Evolutionary conservation across 2,797 vertebrate genomes (phyloP).

Genomic region (Gymnopithys bicolor): DNA sequence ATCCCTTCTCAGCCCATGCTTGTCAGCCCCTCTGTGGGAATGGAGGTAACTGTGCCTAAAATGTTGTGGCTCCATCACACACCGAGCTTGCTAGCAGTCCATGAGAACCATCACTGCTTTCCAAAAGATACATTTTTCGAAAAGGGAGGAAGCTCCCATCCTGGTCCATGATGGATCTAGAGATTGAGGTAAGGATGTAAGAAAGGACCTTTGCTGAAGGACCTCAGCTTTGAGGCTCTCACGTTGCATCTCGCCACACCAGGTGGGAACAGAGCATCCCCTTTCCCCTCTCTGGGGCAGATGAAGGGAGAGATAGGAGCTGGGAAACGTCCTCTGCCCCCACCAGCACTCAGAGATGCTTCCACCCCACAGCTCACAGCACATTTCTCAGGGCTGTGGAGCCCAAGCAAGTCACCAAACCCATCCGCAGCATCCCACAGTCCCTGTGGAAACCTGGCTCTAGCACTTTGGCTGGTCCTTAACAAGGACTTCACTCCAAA

Average conservation of each 20-base stretch:
- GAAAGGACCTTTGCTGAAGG: background rate
- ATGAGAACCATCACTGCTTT: background rate
- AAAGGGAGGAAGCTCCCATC: background rate
- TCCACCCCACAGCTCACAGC: rapidly evolving
- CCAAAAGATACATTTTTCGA: rapidly evolving
- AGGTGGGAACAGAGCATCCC: background rate
- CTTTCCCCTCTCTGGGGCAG: background rate
- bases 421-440: background rate
- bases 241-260: background rate
- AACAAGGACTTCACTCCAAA: background rate
- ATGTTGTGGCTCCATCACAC: background rate
- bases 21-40: background rate
- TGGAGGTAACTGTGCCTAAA: background rate
- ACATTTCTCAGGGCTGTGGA: background rate
- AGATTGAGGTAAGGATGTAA: background rate
- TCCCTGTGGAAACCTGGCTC: background rate
- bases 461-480: background rate
- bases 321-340: background rate
- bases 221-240: background rate
- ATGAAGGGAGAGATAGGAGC: background rate
- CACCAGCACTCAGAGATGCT: background rate
- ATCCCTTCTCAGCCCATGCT: background rate
- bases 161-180: background rate
- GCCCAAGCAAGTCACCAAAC: background rate
- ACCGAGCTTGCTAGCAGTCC: too few species aligned